Conservation (phyloP, 2,797 vertebrate species). For the Leucoraja ocellata region DNA sequence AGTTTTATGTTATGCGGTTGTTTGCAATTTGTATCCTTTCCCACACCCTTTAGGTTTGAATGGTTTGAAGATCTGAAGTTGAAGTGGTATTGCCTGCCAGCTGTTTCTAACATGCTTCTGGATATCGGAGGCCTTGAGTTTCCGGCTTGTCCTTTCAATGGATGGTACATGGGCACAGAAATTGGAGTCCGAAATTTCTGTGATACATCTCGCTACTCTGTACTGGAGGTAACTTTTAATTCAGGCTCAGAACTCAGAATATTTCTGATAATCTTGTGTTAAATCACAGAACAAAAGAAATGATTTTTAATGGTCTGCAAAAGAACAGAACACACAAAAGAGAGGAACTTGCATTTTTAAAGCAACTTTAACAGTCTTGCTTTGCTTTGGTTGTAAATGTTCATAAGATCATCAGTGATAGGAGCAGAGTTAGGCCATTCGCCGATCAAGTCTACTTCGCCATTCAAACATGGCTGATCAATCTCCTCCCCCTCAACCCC, state of each 20-base stretch:
- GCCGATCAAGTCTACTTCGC: too few relatives aligned
- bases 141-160: constrained; percentile 87
- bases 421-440: too few relatives aligned
- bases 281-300: not conserved
- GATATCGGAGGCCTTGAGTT: constrained; percentile 93
- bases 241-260: too few relatives aligned
- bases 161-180: constrained; percentile 99
- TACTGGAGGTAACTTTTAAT: constrained; percentile 74
- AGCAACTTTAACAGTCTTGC: not conserved
- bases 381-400: too few relatives aligned
- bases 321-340: not conserved
- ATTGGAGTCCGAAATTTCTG: constrained; percentile 96
- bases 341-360: not conserved
- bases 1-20: not conserved
- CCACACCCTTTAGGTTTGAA: constrained; percentile 64
- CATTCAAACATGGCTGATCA: too few relatives aligned
- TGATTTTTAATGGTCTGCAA: not conserved
- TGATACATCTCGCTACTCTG: constrained; percentile 89
- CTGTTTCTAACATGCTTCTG: constrained; percentile 88
- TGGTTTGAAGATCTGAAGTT: constrained; percentile 90
- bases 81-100: constrained; percentile 90
- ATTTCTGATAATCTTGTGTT: not conserved
- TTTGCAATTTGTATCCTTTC: not conserved
- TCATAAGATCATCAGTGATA: too few relatives aligned
- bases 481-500: too few relatives aligned